phyloP scores from a whole-genome alignment of 2,797 vertebrate genomes.

The Otus scops region DNA sequence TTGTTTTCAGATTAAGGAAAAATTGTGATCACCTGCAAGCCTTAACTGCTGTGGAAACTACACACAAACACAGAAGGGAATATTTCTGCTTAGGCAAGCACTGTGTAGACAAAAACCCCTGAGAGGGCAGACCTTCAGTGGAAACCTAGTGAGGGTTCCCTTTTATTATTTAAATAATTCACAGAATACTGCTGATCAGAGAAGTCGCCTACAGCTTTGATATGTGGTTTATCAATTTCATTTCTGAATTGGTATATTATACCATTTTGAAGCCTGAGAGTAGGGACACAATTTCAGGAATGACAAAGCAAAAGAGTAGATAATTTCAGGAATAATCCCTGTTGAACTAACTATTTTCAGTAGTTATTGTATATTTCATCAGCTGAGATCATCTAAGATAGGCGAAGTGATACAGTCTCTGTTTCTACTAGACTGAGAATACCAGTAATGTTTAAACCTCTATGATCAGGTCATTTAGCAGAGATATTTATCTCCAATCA shows the following conservation, averaged over 20 bases:
- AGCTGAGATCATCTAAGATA: neutral
- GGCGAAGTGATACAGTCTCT: neutral
- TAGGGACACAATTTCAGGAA: neutral
- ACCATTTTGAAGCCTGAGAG: neutral
- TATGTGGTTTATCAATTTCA: neutral
- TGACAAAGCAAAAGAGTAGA: neutral
- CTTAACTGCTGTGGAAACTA: neutral
- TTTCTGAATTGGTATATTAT: neutral
- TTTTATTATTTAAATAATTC: neutral
- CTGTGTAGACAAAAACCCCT: neutral
- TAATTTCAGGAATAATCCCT: neutral
- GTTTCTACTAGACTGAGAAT: neutral
- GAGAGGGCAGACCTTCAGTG: neutral
- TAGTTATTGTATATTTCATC: neutral
- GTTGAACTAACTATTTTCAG: neutral
- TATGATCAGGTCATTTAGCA: neutral
- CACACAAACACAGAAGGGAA: neutral
- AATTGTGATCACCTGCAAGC: neutral
- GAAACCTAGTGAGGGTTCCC: neutral
- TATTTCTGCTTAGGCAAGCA: neutral
- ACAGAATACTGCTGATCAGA: neutral
- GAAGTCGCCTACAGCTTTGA: neutral
- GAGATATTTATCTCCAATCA: neutral
- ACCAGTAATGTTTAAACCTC: neutral
- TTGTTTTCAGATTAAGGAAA: neutral